Evolutionary conservation across 2,797 vertebrate genomes (phyloP), one percentile per base, ranked within the genome.

Genomic region (Sebastolobus altivelis): DNA sequence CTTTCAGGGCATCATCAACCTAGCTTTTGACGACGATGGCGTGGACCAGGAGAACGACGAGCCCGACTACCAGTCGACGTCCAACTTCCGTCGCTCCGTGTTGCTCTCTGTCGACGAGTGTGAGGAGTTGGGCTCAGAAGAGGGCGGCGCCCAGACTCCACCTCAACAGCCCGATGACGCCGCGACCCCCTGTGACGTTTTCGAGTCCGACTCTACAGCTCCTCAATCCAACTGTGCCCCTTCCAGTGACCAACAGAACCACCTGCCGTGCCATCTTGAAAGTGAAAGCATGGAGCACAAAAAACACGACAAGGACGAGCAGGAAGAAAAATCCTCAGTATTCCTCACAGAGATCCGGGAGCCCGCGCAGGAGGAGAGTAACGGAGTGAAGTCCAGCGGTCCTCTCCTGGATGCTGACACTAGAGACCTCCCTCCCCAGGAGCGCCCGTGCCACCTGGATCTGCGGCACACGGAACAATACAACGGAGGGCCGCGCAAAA

Each of bases 21-120:
- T 98, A 56, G 99, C 97, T 25, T 99, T 99, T 69, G 99, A 99
- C 71, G 99, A 99, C 55, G 98, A 98, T 61, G 95, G 93, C 40
- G 84, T 93, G 18, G 98, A 99, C 80, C 96, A 96, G 79, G 97
- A 97, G 58, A 93, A 94, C 13, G 94, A 95, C 29, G 95, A 91
- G 81, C 93, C 92, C 0, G 95, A 96, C 56, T 97, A 96, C 91
- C 93, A 96, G 86, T 90, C 95, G 13, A 88, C 92, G 11, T 96
- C 97, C 27, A 96, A 94, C 83, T 99, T 99, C 93, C 97, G 96
- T 27, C 96, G 98, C 5, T 99, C 99, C 0, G 95, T 99, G 86
- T 89, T 99, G 77, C 97, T 99, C 59, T 99, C 98, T 0, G 99
- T 99, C 13, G 98, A 99, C 80, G 99, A 99, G 91, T 99, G 98